Evolutionary conservation across 2,888 invertebrate genomes (phyloP), one percentile per base, ranked within the genome.

Genomic region (Ceriagrion tenellum): DNA sequence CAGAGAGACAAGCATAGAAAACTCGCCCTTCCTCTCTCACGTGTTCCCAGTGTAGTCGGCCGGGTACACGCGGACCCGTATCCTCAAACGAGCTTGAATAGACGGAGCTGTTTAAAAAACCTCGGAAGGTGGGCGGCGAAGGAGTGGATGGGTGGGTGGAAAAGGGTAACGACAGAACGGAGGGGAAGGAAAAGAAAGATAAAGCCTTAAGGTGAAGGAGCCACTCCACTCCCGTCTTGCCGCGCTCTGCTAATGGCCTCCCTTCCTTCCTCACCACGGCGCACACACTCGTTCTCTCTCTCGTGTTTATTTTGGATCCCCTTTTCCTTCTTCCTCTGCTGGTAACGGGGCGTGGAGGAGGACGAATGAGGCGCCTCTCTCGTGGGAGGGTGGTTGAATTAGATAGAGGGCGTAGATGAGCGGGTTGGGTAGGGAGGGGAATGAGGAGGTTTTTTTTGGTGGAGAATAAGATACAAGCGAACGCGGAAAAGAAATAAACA

Each of bases 231-330:
- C 47, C 69, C n/a, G 69, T 69, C 69, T 69, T 69, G 23, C 69
- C n/a, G 26, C 69, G 26, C 40, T 59, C 8, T 47, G 91, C 91
- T 91, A 91, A 91, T 91, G 91, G 91, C 63, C 47, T 47, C 47
- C 47, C 47, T 56, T 26, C 55, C 69, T n/a, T 69, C 69, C 69
- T 69, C n/a, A 69, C 69, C 69, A 35, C 91, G 63, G 91, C 91
- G 63, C 91, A 63, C 40, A 8, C 26, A 26, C 69, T 26, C 59
- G 69, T 26, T 26, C 69, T 40, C 63, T 40, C 63, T 12, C 40
- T 47, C 40, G 47, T 91, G 91, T 91, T 91, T 91, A 91, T 91
- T 91, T 91, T 59, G 91, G 63, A 91, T 63, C 63, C 63, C 63
- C 35, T 59, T n/a, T n/a, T 59, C 35, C 40, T 35, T 91, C 59